These are phyloP conservation scores for Anadara kagoshimensis DNA, from an alignment of 1,140 invertebrate species.

Conservation along the genomic window DNA sequence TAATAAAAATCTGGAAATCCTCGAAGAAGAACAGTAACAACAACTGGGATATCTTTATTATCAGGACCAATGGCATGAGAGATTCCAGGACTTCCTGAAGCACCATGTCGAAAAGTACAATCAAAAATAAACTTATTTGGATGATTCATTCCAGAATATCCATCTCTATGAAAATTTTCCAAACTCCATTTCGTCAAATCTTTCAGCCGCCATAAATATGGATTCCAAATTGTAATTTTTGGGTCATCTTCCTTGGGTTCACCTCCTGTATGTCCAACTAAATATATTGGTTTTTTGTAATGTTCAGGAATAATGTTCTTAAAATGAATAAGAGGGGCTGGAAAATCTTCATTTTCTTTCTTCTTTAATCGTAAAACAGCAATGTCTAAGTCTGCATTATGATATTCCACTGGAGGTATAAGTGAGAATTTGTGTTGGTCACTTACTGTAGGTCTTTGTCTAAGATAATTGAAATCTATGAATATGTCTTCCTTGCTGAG, in stretches of 20 bases:
- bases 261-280: conserved; percentile 10
- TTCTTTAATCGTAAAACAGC: conserved; percentile 15
- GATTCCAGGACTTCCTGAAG: conserved; percentile 16
- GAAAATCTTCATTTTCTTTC: conserved; percentile 6
- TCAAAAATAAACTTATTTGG: conserved; percentile 6
- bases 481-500: not conserved
- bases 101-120: conserved; percentile 19
- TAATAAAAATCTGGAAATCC: conserved; percentile 27
- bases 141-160: conserved; percentile 3
- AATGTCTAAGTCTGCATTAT: conserved; percentile 14
- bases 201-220: not conserved
- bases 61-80: not conserved
- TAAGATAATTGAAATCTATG: not conserved
- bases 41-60: not conserved
- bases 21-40: conserved; percentile 19
- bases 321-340: conserved; percentile 7
- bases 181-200: conserved; percentile 6
- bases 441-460: not conserved
- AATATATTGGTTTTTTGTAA: conserved; percentile 13
- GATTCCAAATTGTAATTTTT: conserved; percentile 12
- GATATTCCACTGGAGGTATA: not conserved
- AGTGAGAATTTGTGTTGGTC: not conserved
- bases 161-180: conserved; percentile 5
- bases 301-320: conserved; percentile 2
- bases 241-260: not conserved